phyloP scores from a whole-genome alignment of 1,140 invertebrate genomes.

The Formica exsecta region DNA sequence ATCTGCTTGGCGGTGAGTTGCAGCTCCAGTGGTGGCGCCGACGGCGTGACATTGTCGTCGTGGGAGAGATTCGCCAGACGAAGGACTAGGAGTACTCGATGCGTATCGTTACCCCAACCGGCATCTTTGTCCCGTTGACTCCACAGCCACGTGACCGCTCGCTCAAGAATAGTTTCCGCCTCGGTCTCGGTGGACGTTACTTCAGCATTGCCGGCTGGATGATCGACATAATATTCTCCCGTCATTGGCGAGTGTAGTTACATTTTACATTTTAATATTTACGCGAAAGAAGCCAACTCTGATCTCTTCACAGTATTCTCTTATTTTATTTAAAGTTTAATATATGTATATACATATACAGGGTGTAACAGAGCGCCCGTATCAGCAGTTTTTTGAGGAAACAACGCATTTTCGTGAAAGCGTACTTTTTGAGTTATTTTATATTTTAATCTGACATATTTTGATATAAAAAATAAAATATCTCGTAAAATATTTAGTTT shows the following conservation, averaged over 20 bases:
- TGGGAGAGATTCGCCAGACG: conserved; percentile 84
- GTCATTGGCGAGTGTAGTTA: background rate
- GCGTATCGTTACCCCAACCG: conserved; percentile 93
- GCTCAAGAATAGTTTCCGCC: conserved; percentile 85
- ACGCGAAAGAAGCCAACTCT: background rate
- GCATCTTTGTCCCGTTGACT: conserved; percentile 90
- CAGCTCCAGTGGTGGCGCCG: conserved; percentile 88
- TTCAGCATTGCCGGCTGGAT: conserved; percentile 50
- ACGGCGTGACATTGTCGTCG: conserved; percentile 85
- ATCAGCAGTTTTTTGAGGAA: too few relatives aligned
- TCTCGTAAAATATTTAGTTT: too few relatives aligned
- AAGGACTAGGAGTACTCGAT: conserved; percentile 90
- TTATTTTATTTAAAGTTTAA: too few relatives aligned
- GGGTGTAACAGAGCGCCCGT: too few relatives aligned
- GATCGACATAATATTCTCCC: background rate
- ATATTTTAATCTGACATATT: too few relatives aligned
- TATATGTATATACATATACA: too few relatives aligned
- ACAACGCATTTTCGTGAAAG: too few relatives aligned
- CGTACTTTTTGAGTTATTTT: too few relatives aligned
- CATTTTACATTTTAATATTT: background rate
- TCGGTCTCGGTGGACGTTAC: conserved; percentile 69
- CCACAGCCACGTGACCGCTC: conserved; percentile 89
- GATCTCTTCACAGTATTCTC: too few relatives aligned
- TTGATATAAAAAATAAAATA: too few relatives aligned
- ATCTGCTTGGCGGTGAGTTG: conserved; percentile 93